These are phyloP conservation scores for Azorinus chamasolen DNA, from an alignment of 2,888 invertebrate genomes.

Conservation along the genomic window DNA sequence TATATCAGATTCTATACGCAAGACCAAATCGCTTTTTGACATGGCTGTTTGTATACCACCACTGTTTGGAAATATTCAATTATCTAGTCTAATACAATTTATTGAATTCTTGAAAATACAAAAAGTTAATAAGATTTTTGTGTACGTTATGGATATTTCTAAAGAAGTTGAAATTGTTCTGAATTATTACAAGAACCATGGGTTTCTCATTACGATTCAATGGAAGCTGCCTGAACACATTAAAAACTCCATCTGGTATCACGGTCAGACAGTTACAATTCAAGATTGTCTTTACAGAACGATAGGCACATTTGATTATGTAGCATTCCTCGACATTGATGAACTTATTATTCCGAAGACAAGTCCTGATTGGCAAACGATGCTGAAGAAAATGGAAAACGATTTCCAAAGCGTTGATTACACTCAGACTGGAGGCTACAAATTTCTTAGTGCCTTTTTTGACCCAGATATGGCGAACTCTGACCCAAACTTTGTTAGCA, in stretches of 20 bases:
- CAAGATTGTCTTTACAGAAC: constrained; percentile 85
- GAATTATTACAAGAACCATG: constrained; percentile 70
- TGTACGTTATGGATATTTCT: constrained; percentile 78
- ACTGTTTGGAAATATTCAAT: constrained; percentile 79
- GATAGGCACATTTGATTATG: constrained; percentile 78
- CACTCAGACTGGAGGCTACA: constrained; percentile 68
- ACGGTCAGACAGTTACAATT: constrained; percentile 84
- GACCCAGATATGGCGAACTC: constrained; percentile 63
- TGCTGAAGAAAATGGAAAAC: constrained; percentile 61
- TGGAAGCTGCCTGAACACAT: constrained; percentile 79
- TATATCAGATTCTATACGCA: not conserved
- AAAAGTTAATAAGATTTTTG: constrained; percentile 78
- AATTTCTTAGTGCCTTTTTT: constrained; percentile 80
- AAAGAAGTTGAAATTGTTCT: constrained; percentile 72
- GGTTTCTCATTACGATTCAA: constrained; percentile 71
- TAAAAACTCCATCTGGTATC: constrained; percentile 80
- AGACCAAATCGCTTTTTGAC: constrained; percentile 4
- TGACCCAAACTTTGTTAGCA: not conserved
- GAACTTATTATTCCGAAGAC: constrained; percentile 83
- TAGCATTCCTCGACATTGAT: constrained; percentile 84
- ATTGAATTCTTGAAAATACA: constrained; percentile 81
- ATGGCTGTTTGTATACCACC: constrained; percentile 82
- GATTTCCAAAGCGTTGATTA: constrained; percentile 1
- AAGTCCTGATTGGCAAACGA: constrained; percentile 60
- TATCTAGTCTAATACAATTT: constrained; percentile 82